Base-by-base conservation (phyloP, 2,113 vertebrate species). In the Rhabdomys dilectus region DNA sequence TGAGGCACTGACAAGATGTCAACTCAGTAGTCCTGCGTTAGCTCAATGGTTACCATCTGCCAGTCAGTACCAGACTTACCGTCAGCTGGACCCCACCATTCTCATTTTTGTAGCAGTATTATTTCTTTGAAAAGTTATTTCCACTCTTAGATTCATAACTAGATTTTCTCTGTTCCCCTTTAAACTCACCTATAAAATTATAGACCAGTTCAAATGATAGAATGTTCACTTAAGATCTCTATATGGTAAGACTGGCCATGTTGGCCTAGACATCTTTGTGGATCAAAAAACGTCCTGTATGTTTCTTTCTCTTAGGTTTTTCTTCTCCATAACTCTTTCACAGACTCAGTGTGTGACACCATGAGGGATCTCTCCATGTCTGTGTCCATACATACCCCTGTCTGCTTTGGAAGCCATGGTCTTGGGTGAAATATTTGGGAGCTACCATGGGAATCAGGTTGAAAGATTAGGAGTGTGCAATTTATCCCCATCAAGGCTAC, bases 401-500 rank as follows among this genome's bases (percentile, higher is more conserved):
- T 76, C 15, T 82, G 2, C 70, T 10, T 7, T 89, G 24, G 81
- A 95, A 75, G 73, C 4, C 45, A 81, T 39, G 2, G 31, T 94
- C 81, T 42, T 96, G 73, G 31, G 26, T 93, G 62, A 75, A 60
- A 77, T 21, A 91, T n/a, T 34, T 8, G 45, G 60, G 1, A 77
- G 26, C 24, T 11, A 91, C 82, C 36, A 17, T 51, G 29, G 62
- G 34, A 94, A 66, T 89, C 95, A 96, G 26, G 31, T 56, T 81
- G 89, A 95, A 94, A 70, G 73, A 87, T 86, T 77, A 80, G 64
- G 29, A 73, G 29, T 60, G 19, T 89, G 34, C 84, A 73, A 89
- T 96, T 92, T 70, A 97, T 95, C 93, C 82, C 60, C 82, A 3
- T 66, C 17, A 56, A 94, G 86, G 77, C 94, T 68, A 58, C n/a